Evolutionary conservation across 2,888 invertebrate species (phyloP).

Genomic region (Synergus umbraculus): DNA sequence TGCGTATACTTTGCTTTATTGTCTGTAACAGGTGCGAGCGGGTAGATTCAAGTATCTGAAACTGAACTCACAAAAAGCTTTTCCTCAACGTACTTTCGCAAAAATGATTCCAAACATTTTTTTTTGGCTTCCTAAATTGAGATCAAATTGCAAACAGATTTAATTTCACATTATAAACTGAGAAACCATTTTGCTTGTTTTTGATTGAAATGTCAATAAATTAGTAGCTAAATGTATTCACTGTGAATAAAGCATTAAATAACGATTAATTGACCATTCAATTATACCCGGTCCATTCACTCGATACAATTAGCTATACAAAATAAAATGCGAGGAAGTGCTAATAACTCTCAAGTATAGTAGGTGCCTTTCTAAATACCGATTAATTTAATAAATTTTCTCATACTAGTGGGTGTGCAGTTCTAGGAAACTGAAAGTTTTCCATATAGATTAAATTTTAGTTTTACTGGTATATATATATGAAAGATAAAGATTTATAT

Average conservation of each 20-base stretch:
- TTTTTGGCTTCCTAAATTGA: neutral
- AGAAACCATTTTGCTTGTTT: neutral
- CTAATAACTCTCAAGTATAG: neutral
- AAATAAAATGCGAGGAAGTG: neutral
- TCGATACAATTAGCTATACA: neutral
- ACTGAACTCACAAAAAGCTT: constrained; percentile 26
- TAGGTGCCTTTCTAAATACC: neutral
- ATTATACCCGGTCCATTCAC: neutral
- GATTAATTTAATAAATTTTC: neutral
- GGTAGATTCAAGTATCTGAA: constrained; percentile 34
- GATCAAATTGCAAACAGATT: neutral
- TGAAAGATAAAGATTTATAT: neutral
- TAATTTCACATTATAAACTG: no score
- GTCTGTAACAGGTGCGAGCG: constrained; percentile 24
- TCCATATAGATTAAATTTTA: constrained; percentile 7
- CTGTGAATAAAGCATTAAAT: neutral
- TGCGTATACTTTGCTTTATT: neutral
- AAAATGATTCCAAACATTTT: neutral
- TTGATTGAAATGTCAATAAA: neutral
- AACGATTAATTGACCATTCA: no score
- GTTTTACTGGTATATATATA: neutral
- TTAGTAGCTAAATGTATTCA: neutral
- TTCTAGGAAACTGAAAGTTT: neutral
- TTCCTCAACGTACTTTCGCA: neutral
- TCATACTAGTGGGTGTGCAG: neutral